phyloP scores from a whole-genome alignment of 2,113 vertebrate genomes.

The Casuarius casuarius region DNA sequence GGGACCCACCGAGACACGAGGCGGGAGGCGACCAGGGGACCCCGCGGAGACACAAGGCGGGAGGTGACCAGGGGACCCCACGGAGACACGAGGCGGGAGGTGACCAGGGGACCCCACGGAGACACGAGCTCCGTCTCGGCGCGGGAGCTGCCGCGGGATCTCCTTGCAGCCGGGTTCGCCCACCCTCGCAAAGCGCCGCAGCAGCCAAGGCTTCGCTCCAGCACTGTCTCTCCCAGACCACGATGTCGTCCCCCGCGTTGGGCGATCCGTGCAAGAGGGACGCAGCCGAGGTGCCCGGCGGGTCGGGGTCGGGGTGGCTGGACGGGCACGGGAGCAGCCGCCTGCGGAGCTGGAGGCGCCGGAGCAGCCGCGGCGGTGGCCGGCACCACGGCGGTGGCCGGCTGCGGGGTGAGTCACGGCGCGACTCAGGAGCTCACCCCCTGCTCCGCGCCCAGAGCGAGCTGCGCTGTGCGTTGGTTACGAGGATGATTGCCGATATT shows the following conservation, averaged over 20 bases:
- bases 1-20: too few species aligned
- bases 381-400: not conserved
- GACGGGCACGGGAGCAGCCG: accelerated
- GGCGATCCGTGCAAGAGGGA: too few species aligned
- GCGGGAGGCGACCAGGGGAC: too few species aligned
- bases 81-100: not conserved
- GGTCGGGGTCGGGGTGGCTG: not conserved
- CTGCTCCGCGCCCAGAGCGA: not conserved
- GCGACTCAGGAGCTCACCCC: accelerated
- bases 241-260: too few species aligned
- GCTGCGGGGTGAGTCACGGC: accelerated
- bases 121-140: accelerated
- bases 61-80: too few species aligned
- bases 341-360: not conserved
- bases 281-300: too few species aligned
- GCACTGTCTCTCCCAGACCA: too few species aligned
- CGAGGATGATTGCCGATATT: accelerated
- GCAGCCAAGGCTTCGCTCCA: too few species aligned
- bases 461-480: accelerated
- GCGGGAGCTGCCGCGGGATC: too few species aligned
- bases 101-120: accelerated
- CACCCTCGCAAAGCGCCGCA: accelerated
- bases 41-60: too few species aligned
- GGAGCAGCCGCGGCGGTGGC: not conserved
- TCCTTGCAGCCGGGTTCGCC: not conserved